Base-by-base conservation (phyloP, 2,113 vertebrate species). In the Albula glossodonta region DNA sequence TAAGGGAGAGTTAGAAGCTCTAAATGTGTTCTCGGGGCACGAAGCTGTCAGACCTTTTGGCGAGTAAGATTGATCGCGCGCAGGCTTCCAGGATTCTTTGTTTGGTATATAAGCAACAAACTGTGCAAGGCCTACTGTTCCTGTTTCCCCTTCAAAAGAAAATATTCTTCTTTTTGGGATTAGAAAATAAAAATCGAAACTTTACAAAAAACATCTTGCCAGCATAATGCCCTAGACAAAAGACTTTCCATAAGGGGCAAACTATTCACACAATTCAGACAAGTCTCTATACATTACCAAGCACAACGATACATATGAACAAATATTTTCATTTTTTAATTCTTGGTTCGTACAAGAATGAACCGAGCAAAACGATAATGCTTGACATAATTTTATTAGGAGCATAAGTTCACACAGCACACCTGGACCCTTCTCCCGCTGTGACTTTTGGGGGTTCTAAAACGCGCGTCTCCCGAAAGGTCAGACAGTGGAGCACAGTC, bases 11-110 rank as follows among this genome's bases (percentile, higher is more conserved):
- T 97, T 97, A 94, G 97, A 98, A 97, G 97, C 96, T 96, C 97
- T 97, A 98, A 98, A 98, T 98, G 98, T 98, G 97, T 98, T 98
- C 96, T 97, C 97, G 97, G 96, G 97, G 97, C 96, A 97, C 97
- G 96, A 96, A 97, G 97, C 97, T 99, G 98, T 99, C 98, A 99
- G 97, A 97, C 97, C 97, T 97, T 97, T 98, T 96, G 97, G 97
- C 97, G 95, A 98, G 95, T 96, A 99, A 99, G 98, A 99, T 99
- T 99, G 98, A 99, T 99, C 96, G 90, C 94, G 92, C 94, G 83
- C 96, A 98, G 97, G 95, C 96, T 98, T 97, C 97, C 96, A 96
- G 95, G 94, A 96, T 96, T 97, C 97, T 98, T 99, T 99, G 98
- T 99, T 99, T 99, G 96, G 96, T 97, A 94, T 98, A 98, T 97